phyloP scores from a whole-genome alignment of 2,113 vertebrate genomes.

The Xyrauchen texanus region DNA sequence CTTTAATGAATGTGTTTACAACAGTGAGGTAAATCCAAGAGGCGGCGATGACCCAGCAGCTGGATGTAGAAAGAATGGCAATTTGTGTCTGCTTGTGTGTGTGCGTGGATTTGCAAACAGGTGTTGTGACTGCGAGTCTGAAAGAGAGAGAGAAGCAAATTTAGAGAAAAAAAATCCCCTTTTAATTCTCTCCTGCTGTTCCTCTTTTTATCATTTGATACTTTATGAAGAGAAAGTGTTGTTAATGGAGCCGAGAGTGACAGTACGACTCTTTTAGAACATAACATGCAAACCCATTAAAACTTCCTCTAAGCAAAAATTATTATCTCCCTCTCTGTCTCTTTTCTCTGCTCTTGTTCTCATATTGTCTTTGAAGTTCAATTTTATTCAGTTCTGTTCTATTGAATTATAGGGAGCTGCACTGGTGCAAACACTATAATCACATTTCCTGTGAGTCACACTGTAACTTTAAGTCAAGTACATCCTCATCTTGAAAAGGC shows the following conservation, averaged over 20 bases:
- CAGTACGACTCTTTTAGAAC: slow-evolving; percentile 33
- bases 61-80: slow-evolving; percentile 21
- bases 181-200: slow-evolving; percentile 33
- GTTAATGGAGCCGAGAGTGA: slow-evolving; percentile 31
- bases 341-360: background rate
- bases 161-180: background rate
- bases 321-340: slow-evolving; percentile 18
- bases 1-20: slow-evolving; percentile 39
- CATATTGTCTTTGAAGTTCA: background rate
- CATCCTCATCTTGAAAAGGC: slow-evolving; percentile 25
- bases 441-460: slow-evolving; percentile 25
- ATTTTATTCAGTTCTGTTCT: slow-evolving; percentile 9
- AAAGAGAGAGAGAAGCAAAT: background rate
- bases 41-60: slow-evolving; percentile 18
- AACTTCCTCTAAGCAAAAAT: slow-evolving; percentile 32
- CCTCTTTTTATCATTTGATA: slow-evolving; percentile 30
- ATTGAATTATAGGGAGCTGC: slow-evolving; percentile 27
- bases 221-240: slow-evolving; percentile 25
- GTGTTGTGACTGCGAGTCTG: background rate
- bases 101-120: slow-evolving; percentile 7
- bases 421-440: slow-evolving; percentile 17
- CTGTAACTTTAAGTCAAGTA: slow-evolving; percentile 34
- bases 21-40: slow-evolving; percentile 39
- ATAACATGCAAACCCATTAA: slow-evolving; percentile 36
- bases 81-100: background rate